A percentile compares a stretch with the other conserved stretches of the same genome.
Conservation (phyloP, 2,888 invertebrate genomes). For the Diadegma fenestrale region DNA sequence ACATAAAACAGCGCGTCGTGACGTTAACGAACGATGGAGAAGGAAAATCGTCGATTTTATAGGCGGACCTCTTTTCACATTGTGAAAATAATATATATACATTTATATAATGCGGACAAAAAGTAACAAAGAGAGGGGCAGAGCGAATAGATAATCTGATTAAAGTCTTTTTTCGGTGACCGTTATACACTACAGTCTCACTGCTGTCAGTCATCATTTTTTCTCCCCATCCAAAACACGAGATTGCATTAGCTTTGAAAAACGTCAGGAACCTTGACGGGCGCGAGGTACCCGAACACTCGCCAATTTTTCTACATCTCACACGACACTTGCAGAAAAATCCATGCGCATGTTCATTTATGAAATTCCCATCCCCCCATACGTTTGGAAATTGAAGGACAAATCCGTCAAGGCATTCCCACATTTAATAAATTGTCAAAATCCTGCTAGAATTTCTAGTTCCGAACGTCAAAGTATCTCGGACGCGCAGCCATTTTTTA, state of each 20-base stretch:
- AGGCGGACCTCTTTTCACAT: slow-evolving; percentile 32
- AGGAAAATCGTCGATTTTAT: slow-evolving; percentile 50
- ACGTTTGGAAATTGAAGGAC: not conserved
- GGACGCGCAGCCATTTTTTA: not conserved
- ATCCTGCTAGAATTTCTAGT: not conserved
- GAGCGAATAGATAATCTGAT: slow-evolving; percentile 58
- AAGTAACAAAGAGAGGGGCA: slow-evolving; percentile 25
- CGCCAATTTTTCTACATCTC: slow-evolving; percentile 59
- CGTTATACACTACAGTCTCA: slow-evolving; percentile 56
- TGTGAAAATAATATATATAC: slow-evolving; percentile 18
- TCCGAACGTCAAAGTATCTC: not conserved
- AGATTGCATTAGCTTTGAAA: slow-evolving; percentile 70
- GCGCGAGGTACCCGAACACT: slow-evolving; percentile 45
- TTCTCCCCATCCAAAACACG: slow-evolving; percentile 61
- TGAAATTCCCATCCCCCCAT: not conserved
- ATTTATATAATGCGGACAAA: not conserved
- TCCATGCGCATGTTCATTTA: not conserved
- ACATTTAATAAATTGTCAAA: not conserved
- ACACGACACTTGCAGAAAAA: slow-evolving; percentile 32
- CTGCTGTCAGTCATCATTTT: slow-evolving; percentile 54
- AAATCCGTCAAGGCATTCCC: not conserved
- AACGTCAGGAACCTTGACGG: slow-evolving; percentile 66
- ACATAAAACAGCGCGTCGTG: slow-evolving; percentile 17
- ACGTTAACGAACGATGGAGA: slow-evolving; percentile 41
- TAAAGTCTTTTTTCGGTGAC: slow-evolving; percentile 54